These are phyloP conservation scores for Penaeus chinensis DNA, from an alignment of 1,140 invertebrate genomes.

Conservation along the genomic window DNA sequence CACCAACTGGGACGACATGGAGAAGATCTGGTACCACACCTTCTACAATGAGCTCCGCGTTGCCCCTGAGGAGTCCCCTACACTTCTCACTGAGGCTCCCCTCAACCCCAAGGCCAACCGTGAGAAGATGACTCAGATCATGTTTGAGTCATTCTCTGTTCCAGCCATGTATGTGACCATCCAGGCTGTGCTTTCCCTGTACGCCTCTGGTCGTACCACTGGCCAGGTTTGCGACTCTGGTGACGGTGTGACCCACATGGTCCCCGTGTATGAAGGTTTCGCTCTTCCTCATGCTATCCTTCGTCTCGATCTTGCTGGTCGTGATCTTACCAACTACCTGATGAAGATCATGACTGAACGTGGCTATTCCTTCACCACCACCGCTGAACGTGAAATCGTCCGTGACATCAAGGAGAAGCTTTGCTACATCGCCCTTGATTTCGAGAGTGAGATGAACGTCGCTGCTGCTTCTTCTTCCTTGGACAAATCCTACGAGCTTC, in stretches of 20 bases:
- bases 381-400: no score
- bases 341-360: no score
- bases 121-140: conserved; percentile 90
- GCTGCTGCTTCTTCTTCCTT: no score
- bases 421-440: no score
- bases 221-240: conserved; percentile 55
- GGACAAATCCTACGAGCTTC: no score
- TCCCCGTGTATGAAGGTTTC: conserved; percentile 53
- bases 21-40: conserved; percentile 96
- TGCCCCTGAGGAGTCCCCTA: conserved; percentile 92
- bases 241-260: conserved; percentile 53
- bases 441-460: no score
- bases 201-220: conserved; percentile 57
- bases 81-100: conserved; percentile 81
- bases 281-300: conserved; percentile 57
- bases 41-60: conserved; percentile 96
- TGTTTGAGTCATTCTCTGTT: conserved; percentile 74
- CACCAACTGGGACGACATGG: conserved; percentile 98
- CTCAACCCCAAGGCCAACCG: conserved; percentile 83
- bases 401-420: no score
- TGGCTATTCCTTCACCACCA: no score
- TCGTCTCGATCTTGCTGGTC: conserved; percentile 11
- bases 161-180: conserved; percentile 55
- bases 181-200: conserved; percentile 54
- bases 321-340: no score